Evolutionary conservation across 2,113 vertebrate species (phyloP), one percentile per base, ranked within the genome.

Genomic region (Corythornis vintsioides): DNA sequence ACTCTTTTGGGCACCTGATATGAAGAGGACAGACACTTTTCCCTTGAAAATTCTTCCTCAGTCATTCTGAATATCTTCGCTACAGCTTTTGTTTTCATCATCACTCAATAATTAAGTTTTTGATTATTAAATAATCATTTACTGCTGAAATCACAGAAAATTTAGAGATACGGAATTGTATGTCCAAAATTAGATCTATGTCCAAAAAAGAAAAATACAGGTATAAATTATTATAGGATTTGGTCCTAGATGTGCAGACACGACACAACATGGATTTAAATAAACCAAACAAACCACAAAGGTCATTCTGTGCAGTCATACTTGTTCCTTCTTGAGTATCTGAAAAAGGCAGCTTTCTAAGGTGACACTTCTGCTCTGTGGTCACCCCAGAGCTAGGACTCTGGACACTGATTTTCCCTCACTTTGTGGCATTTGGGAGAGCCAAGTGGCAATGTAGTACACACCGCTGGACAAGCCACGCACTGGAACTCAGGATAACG

Each of bases 361-460:
- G 53, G 9, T 53, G 60, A 87, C 17, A n/a, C 14, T 53, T 70
- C 24, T 55, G 29, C n/a, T 67, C 48, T 13, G 12, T 11, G 12
- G 3, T 26, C 10, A 59, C 48, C 15, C n/a, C 70, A 33, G 17
- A 0, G 0, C n/a, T 25, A 18, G 38, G 38, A 17, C 29, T 35
- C 56, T 43, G 35, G 43, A 12, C 20, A 28, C 2, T 0, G 0
- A 17, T 24, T 69, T 40, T 52, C 24, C 66, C 64, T 38, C 38
- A 59, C 29, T 82, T 48, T 1, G 2, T 61, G n/a, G 25, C 24
- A 63, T 47, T 59, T 67, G 38, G 48, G 17, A 75, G 13, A 66
- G 22, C 8, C 17, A 42, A 53, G 59, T 2, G 2, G 43, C 31
- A 33, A 5, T 0, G 1, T 5, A 13, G 11, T 60, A 57, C 50